These are phyloP conservation scores for Ctenodactylus gundi DNA, from an alignment of 2,113 vertebrate genomes.

Conservation along the genomic window DNA sequence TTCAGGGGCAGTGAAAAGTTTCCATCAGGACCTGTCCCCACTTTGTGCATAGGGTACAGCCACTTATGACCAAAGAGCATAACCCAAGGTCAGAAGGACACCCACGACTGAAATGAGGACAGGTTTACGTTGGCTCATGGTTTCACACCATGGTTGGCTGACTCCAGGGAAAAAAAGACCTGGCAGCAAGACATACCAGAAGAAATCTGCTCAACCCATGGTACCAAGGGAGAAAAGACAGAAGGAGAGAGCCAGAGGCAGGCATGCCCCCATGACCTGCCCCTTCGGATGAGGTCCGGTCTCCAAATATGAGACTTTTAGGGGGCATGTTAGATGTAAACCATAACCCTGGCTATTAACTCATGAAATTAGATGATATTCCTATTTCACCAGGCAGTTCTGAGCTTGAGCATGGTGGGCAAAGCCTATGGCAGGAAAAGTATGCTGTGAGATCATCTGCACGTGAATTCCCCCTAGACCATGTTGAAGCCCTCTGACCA, in stretches of 20 bases:
- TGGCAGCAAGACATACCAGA: too few species aligned
- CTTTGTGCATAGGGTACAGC: background rate
- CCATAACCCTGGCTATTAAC: background rate
- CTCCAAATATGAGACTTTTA: too few species aligned
- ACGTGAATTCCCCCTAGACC: background rate
- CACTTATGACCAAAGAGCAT: background rate
- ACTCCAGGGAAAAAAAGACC: too few species aligned
- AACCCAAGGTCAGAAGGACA: background rate
- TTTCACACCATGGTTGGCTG: too few species aligned
- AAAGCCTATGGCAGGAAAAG: background rate
- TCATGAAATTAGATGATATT: background rate
- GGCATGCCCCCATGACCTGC: too few species aligned
- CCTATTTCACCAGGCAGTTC: background rate
- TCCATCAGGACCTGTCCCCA: background rate
- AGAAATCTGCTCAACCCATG: too few species aligned
- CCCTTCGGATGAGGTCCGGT: too few species aligned
- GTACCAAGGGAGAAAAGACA: too few species aligned
- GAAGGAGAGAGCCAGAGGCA: too few species aligned
- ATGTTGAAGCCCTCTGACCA: background rate
- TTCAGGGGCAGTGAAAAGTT: background rate
- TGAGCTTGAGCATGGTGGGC: background rate
- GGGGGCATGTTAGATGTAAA: too few species aligned
- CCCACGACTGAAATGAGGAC: too few species aligned
- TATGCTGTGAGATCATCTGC: background rate
- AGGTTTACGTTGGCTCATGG: too few species aligned